Conservation (phyloP, 2,113 vertebrate genomes). For the Eonycteris spelaea region DNA sequence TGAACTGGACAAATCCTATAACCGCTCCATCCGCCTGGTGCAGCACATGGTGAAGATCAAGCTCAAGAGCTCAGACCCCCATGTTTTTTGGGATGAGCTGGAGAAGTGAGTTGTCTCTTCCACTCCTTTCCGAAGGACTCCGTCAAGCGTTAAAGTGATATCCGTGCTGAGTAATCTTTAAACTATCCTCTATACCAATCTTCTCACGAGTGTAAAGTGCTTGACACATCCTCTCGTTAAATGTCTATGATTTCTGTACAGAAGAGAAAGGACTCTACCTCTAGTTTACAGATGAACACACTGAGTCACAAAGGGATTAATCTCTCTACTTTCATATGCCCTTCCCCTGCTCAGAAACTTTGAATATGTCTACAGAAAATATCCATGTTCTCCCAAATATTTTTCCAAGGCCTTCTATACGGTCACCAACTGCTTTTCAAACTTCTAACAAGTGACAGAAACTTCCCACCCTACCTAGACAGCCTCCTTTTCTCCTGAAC, state of each 20-base stretch:
- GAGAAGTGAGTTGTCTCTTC: slow-evolving; percentile 85
- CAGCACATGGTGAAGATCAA: slow-evolving; percentile 92
- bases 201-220: not conserved
- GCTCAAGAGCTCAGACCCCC: slow-evolving; percentile 84
- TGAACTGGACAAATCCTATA: slow-evolving; percentile 97
- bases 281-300: not conserved
- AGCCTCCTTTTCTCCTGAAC: not conserved
- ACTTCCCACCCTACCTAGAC: not conserved
- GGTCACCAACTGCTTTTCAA: slow-evolving; percentile 12
- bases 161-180: not conserved
- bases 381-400: not conserved
- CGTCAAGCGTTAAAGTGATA: not conserved
- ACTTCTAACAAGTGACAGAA: not conserved
- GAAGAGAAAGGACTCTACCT: not conserved
- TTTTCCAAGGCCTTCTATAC: not conserved
- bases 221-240: not conserved
- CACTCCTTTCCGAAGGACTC: not conserved
- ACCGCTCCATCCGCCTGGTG: slow-evolving; percentile 94
- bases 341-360: not conserved
- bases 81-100: slow-evolving; percentile 91
- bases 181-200: not conserved
- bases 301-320: not conserved
- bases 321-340: not conserved
- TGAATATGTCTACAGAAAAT: not conserved
- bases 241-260: not conserved